These are phyloP conservation scores for Ambastaia sidthimunki DNA, from an alignment of 2,797 vertebrate species.

Conservation along the genomic window DNA sequence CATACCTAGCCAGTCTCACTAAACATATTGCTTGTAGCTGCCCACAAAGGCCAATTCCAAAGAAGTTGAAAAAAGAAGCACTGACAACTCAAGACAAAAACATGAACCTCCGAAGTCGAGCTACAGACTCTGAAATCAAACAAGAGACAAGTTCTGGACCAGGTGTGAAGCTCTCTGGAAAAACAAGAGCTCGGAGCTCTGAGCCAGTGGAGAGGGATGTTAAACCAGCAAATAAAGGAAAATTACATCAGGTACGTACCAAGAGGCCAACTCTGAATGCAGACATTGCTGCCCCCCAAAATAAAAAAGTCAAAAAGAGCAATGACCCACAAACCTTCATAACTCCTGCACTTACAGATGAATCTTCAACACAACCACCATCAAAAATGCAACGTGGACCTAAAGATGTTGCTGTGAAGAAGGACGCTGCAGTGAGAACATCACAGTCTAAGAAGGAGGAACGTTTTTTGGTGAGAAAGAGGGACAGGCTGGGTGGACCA, in stretches of 20 bases:
- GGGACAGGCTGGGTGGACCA: constrained; percentile 88
- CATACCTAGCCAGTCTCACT: constrained; percentile 90
- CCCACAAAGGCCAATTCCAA: constrained; percentile 89
- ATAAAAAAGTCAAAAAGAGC: constrained; percentile 80
- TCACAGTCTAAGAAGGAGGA: constrained; percentile 83
- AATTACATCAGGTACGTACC: constrained; percentile 71
- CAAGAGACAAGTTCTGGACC: constrained; percentile 79
- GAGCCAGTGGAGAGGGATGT: constrained; percentile 71
- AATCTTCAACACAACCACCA: constrained; percentile 74
- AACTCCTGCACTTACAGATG: constrained; percentile 69
- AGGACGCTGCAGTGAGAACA: constrained; percentile 77
- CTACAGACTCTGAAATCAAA: constrained; percentile 82
- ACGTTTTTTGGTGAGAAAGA: constrained; percentile 81
- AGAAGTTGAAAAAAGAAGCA: constrained; percentile 77
- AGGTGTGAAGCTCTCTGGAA: constrained; percentile 81
- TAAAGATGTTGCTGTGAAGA: constrained; percentile 77
- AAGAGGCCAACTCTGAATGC: constrained; percentile 68
- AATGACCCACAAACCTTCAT: constrained; percentile 69
- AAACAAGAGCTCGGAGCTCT: constrained; percentile 88
- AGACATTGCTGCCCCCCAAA: constrained; percentile 36
- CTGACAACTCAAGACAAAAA: constrained; percentile 74
- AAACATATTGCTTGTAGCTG: constrained; percentile 92
- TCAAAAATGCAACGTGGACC: constrained; percentile 78
- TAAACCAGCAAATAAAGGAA: constrained; percentile 69
- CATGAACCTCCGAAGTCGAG: constrained; percentile 81